A percentile compares a stretch with the other conserved stretches of the same genome.
Conservation (phyloP, 2,113 vertebrate genomes). For the Mesoclemmys tuberculata region DNA sequence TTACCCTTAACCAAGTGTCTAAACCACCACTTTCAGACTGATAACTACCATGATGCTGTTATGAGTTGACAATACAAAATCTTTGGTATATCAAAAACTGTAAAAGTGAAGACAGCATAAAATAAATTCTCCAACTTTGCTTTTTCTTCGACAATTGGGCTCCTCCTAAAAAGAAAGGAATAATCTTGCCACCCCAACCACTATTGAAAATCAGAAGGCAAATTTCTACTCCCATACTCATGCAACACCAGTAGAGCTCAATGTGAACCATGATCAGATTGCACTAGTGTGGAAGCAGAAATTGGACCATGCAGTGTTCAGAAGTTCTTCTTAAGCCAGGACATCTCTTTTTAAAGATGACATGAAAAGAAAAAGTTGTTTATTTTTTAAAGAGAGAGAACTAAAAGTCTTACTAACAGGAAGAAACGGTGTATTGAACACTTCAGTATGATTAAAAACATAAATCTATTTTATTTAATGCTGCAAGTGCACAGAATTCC, state of each 20-base stretch:
- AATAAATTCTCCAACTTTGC: neutral
- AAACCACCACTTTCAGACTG: neutral
- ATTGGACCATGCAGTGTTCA: fast-evolving
- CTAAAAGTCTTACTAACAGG: neutral
- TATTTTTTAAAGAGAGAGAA: neutral
- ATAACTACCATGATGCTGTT: fast-evolving
- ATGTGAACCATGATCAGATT: fast-evolving
- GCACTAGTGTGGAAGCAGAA: fast-evolving
- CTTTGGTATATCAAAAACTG: neutral
- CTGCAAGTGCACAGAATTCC: fast-evolving
- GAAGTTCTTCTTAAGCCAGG: neutral
- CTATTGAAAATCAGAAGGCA: fast-evolving
- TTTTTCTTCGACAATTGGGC: fast-evolving
- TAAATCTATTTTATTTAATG: neutral
- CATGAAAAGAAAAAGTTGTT: neutral
- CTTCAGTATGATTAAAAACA: fast-evolving
- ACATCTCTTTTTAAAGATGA: neutral
- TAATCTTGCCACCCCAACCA: neutral
- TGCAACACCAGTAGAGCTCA: fast-evolving
- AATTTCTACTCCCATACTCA: neutral
- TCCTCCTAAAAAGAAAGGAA: neutral
- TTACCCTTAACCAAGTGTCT: neutral
- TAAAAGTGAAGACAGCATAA: neutral
- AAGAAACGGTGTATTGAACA: fast-evolving
- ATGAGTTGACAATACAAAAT: neutral